Evolutionary conservation across 2,797 vertebrate genomes (phyloP).

Genomic region (Smutsia gigantea): DNA sequence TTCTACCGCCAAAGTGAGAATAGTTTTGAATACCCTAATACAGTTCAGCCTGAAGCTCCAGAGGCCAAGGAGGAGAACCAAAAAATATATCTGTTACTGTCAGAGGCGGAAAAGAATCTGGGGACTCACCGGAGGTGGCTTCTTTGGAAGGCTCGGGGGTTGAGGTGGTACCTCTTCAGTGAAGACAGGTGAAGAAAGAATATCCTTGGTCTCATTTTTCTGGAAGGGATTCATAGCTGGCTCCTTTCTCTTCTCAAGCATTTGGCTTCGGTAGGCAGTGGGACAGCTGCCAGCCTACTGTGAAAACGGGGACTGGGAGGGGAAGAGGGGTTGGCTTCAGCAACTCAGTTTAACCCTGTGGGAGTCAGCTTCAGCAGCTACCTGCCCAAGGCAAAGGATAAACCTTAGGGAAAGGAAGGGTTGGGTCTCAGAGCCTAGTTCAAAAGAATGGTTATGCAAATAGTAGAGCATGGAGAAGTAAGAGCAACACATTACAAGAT

Average conservation of each 20-base stretch:
- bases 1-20: slow-evolving; percentile 43
- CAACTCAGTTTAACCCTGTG: slow-evolving; percentile 77
- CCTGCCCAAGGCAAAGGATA: slow-evolving; percentile 15
- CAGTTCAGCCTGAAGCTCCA: slow-evolving; percentile 13
- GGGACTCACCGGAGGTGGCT: slow-evolving; percentile 86
- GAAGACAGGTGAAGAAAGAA: slow-evolving; percentile 85
- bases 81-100: background rate
- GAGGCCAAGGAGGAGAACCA: background rate
- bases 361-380: slow-evolving; percentile 50
- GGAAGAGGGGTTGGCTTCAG: slow-evolving; percentile 54
- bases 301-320: slow-evolving; percentile 70
- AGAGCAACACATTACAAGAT: background rate
- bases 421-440: background rate
- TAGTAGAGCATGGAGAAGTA: background rate
- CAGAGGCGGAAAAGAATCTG: slow-evolving; percentile 50
- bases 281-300: slow-evolving; percentile 85
- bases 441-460: slow-evolving; percentile 34
- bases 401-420: slow-evolving; percentile 4
- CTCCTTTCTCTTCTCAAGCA: slow-evolving; percentile 85
- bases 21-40: slow-evolving; percentile 41
- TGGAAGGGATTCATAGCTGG: slow-evolving; percentile 86
- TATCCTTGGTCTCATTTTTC: slow-evolving; percentile 86
- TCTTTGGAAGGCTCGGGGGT: slow-evolving; percentile 77
- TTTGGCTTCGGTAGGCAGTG: slow-evolving; percentile 86
- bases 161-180: slow-evolving; percentile 83